Evolutionary conservation across 2,888 invertebrate genomes (phyloP).

Genomic region (Dicycla oo): DNA sequence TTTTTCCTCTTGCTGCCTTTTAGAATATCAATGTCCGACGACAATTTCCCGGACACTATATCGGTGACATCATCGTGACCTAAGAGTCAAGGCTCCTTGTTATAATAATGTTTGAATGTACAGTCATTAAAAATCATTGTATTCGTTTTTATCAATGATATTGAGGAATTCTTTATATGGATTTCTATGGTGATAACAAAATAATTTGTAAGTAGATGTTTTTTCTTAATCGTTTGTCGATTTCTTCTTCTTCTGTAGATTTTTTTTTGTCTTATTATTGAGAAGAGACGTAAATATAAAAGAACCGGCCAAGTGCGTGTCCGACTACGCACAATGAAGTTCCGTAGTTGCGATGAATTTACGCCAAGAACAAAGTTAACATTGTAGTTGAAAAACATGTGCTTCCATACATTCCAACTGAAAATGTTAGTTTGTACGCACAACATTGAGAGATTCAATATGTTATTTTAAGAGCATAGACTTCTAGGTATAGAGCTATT

Average conservation of each 20-base stretch:
- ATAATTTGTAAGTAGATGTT: background rate
- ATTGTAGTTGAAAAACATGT: no score
- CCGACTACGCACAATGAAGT: no score
- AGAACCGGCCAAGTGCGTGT: no score
- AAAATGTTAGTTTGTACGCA: no score
- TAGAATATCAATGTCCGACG: constrained; percentile 52
- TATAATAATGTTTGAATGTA: constrained; percentile 49
- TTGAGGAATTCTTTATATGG: constrained; percentile 47
- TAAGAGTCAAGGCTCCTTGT: constrained; percentile 71
- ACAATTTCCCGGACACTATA: constrained; percentile 72
- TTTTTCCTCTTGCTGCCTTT: constrained; percentile 53
- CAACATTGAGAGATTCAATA: no score
- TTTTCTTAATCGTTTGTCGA: background rate
- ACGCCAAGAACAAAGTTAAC: no score
- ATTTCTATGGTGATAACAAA: constrained; percentile 23
- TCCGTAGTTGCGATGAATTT: no score
- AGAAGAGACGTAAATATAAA: background rate
- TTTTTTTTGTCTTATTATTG: background rate
- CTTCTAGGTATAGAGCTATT: no score
- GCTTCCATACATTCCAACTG: no score
- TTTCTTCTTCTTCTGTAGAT: no score
- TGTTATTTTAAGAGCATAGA: no score
- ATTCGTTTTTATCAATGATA: constrained; percentile 57
- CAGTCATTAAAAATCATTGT: constrained; percentile 58
- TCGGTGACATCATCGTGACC: constrained; percentile 75